These are phyloP conservation scores for Lepus europaeus DNA, from an alignment of 2,113 vertebrate species.

Conservation along the genomic window DNA sequence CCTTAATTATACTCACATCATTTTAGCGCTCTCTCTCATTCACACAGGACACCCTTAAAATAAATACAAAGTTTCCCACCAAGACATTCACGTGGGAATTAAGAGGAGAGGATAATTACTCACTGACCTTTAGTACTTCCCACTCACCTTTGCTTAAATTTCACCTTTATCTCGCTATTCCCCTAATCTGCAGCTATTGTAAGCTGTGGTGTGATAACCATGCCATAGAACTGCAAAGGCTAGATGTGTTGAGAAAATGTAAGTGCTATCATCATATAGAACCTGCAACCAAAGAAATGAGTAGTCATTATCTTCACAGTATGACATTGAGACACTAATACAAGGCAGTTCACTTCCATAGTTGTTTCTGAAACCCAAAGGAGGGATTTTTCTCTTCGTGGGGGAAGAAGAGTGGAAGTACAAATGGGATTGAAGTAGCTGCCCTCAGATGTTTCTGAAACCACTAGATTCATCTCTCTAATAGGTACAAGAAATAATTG, in stretches of 20 bases:
- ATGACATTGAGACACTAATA: neutral
- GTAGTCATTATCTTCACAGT: neutral
- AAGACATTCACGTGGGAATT: neutral
- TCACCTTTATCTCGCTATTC: neutral
- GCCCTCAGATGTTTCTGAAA: neutral
- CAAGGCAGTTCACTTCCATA: neutral
- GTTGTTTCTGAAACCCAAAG: neutral
- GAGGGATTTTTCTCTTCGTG: neutral
- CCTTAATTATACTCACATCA: neutral
- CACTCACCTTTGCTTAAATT: conserved; percentile 7
- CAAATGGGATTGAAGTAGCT: neutral
- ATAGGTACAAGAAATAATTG: conserved; percentile 21
- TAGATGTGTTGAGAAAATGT: neutral
- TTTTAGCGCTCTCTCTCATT: neutral
- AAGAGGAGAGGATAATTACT: conserved; percentile 33
- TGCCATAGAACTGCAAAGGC: neutral
- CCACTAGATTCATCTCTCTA: neutral
- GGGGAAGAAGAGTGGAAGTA: neutral
- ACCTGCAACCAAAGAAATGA: neutral
- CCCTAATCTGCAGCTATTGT: neutral
- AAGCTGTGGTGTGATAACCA: neutral
- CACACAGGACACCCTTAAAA: neutral
- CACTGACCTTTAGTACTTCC: neutral
- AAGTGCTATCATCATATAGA: conserved; percentile 12
- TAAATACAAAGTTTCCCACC: neutral